A percentile compares a stretch with the other conserved stretches of the same genome.
Conservation (phyloP, 1,140 invertebrate species). For the Drosophila sp. region DNA sequence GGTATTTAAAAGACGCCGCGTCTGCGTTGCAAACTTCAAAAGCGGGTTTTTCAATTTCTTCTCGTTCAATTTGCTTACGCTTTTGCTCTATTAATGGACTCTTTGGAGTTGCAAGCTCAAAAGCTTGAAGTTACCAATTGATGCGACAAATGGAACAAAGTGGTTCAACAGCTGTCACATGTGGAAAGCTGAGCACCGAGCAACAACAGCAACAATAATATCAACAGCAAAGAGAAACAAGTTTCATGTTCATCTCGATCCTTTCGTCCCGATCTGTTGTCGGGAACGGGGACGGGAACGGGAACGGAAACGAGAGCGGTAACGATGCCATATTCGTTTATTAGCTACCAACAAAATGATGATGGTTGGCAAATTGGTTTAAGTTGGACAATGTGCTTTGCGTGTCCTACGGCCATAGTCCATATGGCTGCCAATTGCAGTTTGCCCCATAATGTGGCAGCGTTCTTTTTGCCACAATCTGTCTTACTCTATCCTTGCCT, state of each 20-base stretch:
- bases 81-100: constrained; percentile 5
- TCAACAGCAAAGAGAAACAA: constrained; percentile 4
- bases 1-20: constrained; percentile 23
- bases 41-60: constrained; percentile 12
- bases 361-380: constrained; percentile 62
- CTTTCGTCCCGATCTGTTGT: constrained; percentile 28
- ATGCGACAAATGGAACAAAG: constrained; percentile 9
- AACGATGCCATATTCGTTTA: too few species aligned
- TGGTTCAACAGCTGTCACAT: constrained; percentile 41
- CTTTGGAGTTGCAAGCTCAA: constrained; percentile 13
- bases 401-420: constrained; percentile 51
- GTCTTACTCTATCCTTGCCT: not conserved
- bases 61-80: constrained; percentile 2
- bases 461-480: too few species aligned
- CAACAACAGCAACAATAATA: not conserved
- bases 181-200: not conserved
- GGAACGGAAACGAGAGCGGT: too few species aligned
- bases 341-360: constrained; percentile 63
- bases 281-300: too few species aligned
- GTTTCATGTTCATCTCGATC: constrained; percentile 30
- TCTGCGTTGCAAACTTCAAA: constrained; percentile 13
- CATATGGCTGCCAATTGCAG: constrained; percentile 44
- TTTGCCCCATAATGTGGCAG: too few species aligned
- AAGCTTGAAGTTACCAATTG: constrained; percentile 4
- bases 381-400: constrained; percentile 45